Evolutionary conservation across 1,140 invertebrate species (phyloP), one percentile per base, ranked within the genome.

Genomic region (Achroia grisella): DNA sequence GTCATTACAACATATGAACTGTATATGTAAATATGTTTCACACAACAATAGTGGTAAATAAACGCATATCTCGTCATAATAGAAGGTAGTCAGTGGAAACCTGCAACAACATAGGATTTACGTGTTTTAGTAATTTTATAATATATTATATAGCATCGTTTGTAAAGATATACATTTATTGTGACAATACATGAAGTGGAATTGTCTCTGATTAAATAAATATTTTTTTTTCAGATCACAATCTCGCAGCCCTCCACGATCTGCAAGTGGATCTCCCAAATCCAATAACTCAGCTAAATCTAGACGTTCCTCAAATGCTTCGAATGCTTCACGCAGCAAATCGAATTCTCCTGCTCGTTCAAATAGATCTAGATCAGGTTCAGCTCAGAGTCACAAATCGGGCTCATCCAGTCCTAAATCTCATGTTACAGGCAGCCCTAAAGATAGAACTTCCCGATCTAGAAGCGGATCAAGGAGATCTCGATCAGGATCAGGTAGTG

Each of bases 401-500:
- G 67, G 66, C 13, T 84, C 77, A 17, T 79, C 78, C 9, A 81
- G 78, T 10, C 71, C 76, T 2, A 81, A 80, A 47, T 87, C 86
- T 4, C 61, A 64, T n/a, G 65, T 56, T 4, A 75, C 78, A 31
- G 66, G 62, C 6, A 80, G 72, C 32, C 77, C 71, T 8, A 71
- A 64, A 47, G 31, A 53, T 5, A 64, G 69, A 48, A 48, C 56
- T 10, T 76, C 71, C 5, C 69, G 70, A 40, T 76, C 77, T 6
- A 53, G 72, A 47, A 81, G 76, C 62, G 74, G 71, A 0, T 82
- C 77, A 8, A 64, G 51, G 14, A 71, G 68, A 44, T 71, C 60
- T 13, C 71, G 86, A 8, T 88, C 87, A 4, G 71, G 83, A 15
- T 87, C 87, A n/a, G 79, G 72, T 0, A 87, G 84, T 53, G 65